Evolutionary conservation across 2,113 vertebrate species (phyloP).

Genomic region (Crocuta crocuta): DNA sequence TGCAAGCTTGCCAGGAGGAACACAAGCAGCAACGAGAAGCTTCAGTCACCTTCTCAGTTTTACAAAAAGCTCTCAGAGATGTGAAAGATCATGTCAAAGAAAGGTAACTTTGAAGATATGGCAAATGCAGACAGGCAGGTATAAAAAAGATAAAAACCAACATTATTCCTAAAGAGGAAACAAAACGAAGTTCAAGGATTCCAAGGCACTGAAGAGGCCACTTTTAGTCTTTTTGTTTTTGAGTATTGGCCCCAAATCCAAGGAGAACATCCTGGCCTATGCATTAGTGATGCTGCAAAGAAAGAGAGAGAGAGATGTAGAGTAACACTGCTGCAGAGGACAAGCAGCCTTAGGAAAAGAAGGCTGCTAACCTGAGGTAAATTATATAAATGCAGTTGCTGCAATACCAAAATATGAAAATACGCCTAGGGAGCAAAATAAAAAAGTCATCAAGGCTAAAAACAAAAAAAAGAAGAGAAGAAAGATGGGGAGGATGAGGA

Average conservation of each 20-base stretch:
- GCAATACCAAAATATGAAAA: neutral
- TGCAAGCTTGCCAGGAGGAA: neutral
- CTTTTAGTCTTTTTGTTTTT: slow-evolving; percentile 85
- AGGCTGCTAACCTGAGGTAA: neutral
- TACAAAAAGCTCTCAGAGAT: neutral
- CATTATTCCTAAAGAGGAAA: slow-evolving; percentile 92
- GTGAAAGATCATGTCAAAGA: slow-evolving; percentile 91
- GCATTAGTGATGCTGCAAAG: neutral
- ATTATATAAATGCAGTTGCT: neutral
- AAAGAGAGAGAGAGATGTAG: neutral
- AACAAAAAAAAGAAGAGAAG: neutral
- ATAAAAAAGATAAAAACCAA: slow-evolving; percentile 94
- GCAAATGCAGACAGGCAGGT: slow-evolving; percentile 93
- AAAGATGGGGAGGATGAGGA: neutral
- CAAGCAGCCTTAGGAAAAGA: neutral
- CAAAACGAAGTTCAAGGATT: slow-evolving; percentile 91
- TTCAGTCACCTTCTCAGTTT: neutral
- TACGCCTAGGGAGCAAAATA: neutral
- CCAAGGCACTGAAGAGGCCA: slow-evolving; percentile 93
- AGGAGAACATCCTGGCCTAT: neutral
- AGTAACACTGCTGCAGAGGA: neutral
- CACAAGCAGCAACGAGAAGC: neutral
- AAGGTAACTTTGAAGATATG: slow-evolving; percentile 94
- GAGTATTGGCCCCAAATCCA: neutral
- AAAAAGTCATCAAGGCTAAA: neutral